Evolutionary conservation across 2,888 invertebrate species (phyloP).

Genomic region (Emmelina monodactyla): DNA sequence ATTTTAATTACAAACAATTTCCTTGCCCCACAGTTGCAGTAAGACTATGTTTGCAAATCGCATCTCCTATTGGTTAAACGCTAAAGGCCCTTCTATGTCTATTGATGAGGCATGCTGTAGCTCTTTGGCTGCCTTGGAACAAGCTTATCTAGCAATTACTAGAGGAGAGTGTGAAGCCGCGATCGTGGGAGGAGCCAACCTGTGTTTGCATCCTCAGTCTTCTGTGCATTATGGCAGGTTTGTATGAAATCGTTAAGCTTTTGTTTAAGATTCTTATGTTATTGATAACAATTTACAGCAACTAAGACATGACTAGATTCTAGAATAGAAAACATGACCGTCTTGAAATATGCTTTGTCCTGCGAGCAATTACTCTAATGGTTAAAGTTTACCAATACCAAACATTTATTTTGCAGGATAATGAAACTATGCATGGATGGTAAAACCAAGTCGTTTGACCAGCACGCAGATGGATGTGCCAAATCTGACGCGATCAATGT

Average conservation of each 20-base stretch:
- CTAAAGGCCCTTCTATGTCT: slow-evolving; percentile 39
- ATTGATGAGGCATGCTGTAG: slow-evolving; percentile 39
- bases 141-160: slow-evolving; percentile 30
- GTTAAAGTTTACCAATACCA: no score
- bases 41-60: slow-evolving; percentile 46
- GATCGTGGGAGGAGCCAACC: slow-evolving; percentile 67
- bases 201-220: slow-evolving; percentile 64
- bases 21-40: slow-evolving; percentile 36
- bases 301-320: no score
- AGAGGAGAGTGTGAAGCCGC: slow-evolving; percentile 53
- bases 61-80: slow-evolving; percentile 46
- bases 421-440: slow-evolving; percentile 75
- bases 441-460: slow-evolving; percentile 86
- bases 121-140: slow-evolving; percentile 30
- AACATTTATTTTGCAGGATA: slow-evolving; percentile 20
- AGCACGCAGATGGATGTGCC: slow-evolving; percentile 76
- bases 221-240: slow-evolving; percentile 39
- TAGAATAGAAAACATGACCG: no score
- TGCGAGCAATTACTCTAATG: no score
- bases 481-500: slow-evolving; percentile 76
- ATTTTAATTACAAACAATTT: no score
- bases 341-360: no score
- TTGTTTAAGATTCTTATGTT: no score
- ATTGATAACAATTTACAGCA: no score
- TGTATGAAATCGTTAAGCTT: no score